These are phyloP conservation scores for Ginglymostoma cirratum DNA, from an alignment of 2,113 vertebrate genomes.

Conservation along the genomic window DNA sequence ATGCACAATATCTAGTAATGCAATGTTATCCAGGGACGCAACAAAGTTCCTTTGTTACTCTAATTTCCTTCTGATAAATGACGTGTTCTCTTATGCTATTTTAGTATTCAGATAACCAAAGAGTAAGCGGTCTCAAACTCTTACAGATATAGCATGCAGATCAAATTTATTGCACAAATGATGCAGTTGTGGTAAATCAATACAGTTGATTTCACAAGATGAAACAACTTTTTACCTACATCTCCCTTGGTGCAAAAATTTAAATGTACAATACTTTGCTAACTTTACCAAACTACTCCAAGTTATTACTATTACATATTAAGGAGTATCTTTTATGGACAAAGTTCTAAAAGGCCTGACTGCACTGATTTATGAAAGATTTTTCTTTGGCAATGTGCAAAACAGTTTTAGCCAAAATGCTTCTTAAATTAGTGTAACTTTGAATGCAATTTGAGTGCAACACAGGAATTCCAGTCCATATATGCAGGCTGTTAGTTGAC, in stretches of 20 bases:
- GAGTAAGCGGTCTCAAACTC: background rate
- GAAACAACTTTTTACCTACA: background rate
- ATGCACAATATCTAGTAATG: background rate
- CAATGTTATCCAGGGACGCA: background rate
- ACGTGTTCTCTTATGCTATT: background rate
- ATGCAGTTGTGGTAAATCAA: background rate
- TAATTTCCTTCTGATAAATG: slow-evolving; percentile 6
- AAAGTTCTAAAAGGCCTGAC: background rate
- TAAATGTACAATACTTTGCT: background rate
- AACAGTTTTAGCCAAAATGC: background rate
- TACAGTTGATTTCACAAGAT: background rate
- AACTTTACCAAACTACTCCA: background rate
- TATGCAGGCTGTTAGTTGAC: too few species aligned
- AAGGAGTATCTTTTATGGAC: background rate
- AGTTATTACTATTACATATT: background rate
- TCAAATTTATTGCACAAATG: background rate
- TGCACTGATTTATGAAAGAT: background rate
- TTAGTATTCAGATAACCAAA: background rate
- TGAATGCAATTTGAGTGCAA: too few species aligned
- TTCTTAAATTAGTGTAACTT: too few species aligned
- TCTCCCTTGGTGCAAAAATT: background rate
- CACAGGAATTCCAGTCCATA: too few species aligned
- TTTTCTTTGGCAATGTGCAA: background rate
- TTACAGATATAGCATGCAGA: too few species aligned
- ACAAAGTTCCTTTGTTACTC: background rate